A percentile compares a stretch with the other conserved stretches of the same genome.
Evolutionary conservation across 1,140 invertebrate species (phyloP).

Genomic region (Panagrolaimus sp.): DNA sequence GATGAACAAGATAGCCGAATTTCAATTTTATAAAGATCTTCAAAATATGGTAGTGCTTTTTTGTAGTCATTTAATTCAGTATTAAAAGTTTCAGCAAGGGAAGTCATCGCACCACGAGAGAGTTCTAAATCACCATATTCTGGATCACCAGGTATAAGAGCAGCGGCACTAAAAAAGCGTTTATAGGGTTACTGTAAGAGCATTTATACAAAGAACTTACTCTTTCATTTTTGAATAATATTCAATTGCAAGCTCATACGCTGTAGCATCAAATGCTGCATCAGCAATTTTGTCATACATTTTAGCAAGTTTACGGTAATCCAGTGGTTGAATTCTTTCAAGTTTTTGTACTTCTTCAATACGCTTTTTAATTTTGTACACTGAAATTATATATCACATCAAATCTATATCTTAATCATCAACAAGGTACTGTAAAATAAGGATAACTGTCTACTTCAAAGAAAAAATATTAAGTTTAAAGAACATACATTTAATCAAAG

Average conservation of each 20-base stretch:
- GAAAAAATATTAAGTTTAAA: too few relatives aligned
- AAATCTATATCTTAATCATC: too few relatives aligned
- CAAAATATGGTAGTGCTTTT: too few relatives aligned
- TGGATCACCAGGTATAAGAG: not conserved
- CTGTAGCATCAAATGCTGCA: not conserved
- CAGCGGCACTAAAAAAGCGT: not conserved
- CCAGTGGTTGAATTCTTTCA: too few relatives aligned
- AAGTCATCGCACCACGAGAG: not conserved
- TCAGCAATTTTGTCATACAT: not conserved
- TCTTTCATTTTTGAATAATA: not conserved
- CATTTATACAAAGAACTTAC: constrained; percentile 4
- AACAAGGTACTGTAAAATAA: too few relatives aligned
- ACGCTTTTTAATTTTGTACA: not conserved
- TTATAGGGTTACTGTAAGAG: too few relatives aligned
- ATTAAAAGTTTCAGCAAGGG: not conserved
- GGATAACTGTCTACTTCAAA: too few relatives aligned
- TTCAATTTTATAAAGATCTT: too few relatives aligned
- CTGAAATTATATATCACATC: constrained; percentile 1
- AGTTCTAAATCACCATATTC: not conserved
- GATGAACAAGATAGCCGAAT: too few relatives aligned
- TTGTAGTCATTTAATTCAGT: too few relatives aligned
- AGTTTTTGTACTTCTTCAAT: too few relatives aligned
- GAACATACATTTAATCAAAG: too few relatives aligned
- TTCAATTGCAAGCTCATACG: not conserved
- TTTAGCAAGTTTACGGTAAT: not conserved